Base-by-base conservation (phyloP, 1,140 invertebrate species). In the Maniola jurtina region DNA sequence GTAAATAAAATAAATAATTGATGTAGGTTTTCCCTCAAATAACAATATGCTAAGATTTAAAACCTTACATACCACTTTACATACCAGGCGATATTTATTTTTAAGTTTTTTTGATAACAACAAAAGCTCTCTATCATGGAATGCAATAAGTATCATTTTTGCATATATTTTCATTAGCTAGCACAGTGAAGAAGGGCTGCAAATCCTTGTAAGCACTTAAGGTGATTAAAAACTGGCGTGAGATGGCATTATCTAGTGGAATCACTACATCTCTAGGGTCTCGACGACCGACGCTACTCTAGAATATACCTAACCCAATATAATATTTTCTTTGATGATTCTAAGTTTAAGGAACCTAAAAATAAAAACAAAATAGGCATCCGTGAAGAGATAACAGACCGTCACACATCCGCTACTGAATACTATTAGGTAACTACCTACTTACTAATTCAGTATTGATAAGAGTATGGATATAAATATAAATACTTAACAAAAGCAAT, bases 171-270 rank as follows among this genome's bases (percentile, higher is more conserved):
- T 75, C 72, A 82, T 86, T 81, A 79, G 81, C 79, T 75, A 77
- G 78, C 71, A 76, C 67, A 64, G 70, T 80, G 76, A 83, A 82
- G 78, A 79, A 85, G 71, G 77, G 69, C 66, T 76, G 77, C 71
- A 80, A 85, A 86, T 87, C 79, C 75, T 76, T 72, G 79, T 72
- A 70, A 77, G 80, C 87, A 89, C 87, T 88, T 88, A 86, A 86
- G 73, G n/a, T 79, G 84, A 89, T 89, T 89, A 89, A 88, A 86
- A 83, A 78, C 63, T 80, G 64, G 60, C 66, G 73, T 59, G 76
- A 77, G 66, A 71, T 58, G 59, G 69, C 42, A 35, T 45, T 68
- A 52, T 13, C 50, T 16, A n/a, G n/a, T 48, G 52, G 56, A 70
- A 66, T 33, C 15, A 54, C 56, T 3, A 68, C 59, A 55, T 52